These are phyloP conservation scores for Catonia carolina DNA, from an alignment of 2,888 invertebrate genomes.

Conservation along the genomic window DNA sequence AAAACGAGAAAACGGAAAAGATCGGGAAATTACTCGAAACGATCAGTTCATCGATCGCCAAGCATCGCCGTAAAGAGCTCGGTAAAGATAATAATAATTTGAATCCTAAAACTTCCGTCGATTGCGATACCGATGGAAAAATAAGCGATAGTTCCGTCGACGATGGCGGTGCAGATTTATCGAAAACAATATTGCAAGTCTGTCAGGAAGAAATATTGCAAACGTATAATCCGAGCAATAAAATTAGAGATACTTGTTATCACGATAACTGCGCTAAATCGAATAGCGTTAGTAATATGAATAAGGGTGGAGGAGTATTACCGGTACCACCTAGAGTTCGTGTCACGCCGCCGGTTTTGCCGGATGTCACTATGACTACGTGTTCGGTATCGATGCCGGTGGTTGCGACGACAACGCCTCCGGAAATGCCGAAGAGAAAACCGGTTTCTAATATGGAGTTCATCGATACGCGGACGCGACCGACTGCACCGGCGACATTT, in stretches of 20 bases:
- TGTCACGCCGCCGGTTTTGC: constrained; percentile 15
- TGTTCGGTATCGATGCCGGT: too few relatives aligned
- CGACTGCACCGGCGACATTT: constrained; percentile 31
- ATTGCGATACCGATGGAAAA: too few relatives aligned
- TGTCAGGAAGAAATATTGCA: constrained; percentile 22
- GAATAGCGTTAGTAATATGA: neutral
- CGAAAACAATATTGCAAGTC: constrained; percentile 32
- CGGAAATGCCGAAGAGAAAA: constrained; percentile 22
- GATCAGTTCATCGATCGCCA: constrained; percentile 41
- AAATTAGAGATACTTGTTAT: neutral
- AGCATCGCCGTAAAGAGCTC: constrained; percentile 20
- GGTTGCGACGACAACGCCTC: constrained; percentile 6
- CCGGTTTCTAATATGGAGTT: constrained; percentile 22
- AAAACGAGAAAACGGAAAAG: constrained; percentile 25
- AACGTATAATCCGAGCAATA: constrained; percentile 21
- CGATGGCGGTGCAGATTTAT: constrained; percentile 28
- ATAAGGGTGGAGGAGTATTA: constrained; percentile 15
- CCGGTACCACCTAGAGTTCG: constrained; percentile 20
- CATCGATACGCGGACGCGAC: constrained; percentile 6
- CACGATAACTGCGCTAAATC: neutral
- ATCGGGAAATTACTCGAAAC: constrained; percentile 40
- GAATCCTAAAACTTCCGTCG: too few relatives aligned
- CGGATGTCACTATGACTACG: constrained; percentile 22
- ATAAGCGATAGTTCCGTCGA: too few relatives aligned
- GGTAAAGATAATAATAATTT: constrained; percentile 20